These are phyloP conservation scores for Neria commutata DNA, from an alignment of 2,888 invertebrate genomes.

Conservation along the genomic window DNA sequence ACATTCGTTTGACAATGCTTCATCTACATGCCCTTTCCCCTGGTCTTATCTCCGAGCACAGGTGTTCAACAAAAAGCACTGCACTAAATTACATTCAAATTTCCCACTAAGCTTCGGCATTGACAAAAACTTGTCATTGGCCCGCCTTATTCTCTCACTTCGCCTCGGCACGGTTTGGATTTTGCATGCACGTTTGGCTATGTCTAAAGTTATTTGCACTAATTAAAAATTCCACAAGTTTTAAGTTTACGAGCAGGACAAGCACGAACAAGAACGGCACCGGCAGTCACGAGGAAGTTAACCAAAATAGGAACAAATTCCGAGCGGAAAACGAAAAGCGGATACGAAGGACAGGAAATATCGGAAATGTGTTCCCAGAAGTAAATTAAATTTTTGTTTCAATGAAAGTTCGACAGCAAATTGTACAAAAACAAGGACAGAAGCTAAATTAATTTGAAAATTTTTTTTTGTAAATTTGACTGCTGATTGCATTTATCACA, in stretches of 20 bases:
- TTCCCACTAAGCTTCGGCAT: not conserved
- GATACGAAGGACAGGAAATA: no score
- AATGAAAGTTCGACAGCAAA: conserved; percentile 2
- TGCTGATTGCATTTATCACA: no score
- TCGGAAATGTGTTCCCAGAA: not conserved
- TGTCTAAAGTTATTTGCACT: conserved; percentile 53
- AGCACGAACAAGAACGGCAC: no score
- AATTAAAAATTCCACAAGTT: conserved; percentile 55
- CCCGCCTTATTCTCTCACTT: not conserved
- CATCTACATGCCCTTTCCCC: not conserved
- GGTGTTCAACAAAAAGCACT: not conserved
- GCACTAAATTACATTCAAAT: conserved; percentile 12
- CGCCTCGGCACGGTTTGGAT: not conserved
- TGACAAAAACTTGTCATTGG: not conserved
- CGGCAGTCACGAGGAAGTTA: no score
- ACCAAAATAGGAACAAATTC: conserved; percentile 3
- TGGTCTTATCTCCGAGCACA: no score
- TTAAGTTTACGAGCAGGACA: conserved; percentile 16
- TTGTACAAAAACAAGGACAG: not conserved
- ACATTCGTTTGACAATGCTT: not conserved
- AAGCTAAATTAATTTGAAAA: not conserved
- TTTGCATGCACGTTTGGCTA: no score
- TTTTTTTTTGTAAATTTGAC: not conserved
- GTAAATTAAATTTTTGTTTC: not conserved
- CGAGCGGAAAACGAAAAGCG: no score